A percentile compares a stretch with the other conserved stretches of the same genome.
These are phyloP conservation scores for Cryptus armator DNA, from an alignment of 2,888 invertebrate genomes.

Conservation along the genomic window DNA sequence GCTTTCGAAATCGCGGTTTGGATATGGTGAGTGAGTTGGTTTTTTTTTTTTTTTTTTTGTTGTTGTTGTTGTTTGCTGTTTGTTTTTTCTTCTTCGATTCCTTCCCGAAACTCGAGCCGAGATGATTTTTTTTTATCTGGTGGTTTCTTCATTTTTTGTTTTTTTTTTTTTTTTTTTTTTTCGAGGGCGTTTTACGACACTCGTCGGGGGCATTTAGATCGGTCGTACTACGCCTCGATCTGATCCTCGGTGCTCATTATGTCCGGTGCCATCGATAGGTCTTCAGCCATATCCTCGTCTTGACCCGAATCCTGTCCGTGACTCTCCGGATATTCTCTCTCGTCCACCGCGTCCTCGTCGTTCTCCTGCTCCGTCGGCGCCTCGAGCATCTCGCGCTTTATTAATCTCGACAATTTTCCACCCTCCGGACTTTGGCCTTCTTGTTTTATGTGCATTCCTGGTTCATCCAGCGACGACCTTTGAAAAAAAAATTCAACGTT, in stretches of 20 bases:
- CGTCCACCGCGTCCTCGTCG: constrained; percentile 81
- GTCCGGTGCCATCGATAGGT: constrained; percentile 84
- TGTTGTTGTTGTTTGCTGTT: constrained; percentile 11
- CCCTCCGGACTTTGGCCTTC: constrained; percentile 83
- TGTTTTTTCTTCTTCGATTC: constrained; percentile 32
- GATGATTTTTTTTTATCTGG: constrained; percentile 5
- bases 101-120: not conserved
- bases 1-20: constrained; percentile 70
- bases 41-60: constrained; percentile 56
- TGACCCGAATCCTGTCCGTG: constrained; percentile 82
- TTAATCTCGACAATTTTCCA: constrained; percentile 84
- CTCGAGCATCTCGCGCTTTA: constrained; percentile 83
- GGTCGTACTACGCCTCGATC: constrained; percentile 83
- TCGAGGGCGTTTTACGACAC: constrained; percentile 14
- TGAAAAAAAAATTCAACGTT: not conserved
- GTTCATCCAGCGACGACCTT: constrained; percentile 84
- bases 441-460: constrained; percentile 82
- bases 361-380: constrained; percentile 79
- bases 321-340: constrained; percentile 81
- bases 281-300: constrained; percentile 84
- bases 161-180: constrained; percentile 27
- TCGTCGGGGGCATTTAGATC: constrained; percentile 1
- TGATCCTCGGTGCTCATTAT: constrained; percentile 83
- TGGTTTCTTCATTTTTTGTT: not conserved
- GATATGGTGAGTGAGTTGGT: constrained; percentile 74